Percentiles rank a stretch among this genome's conserved stretches.
These are phyloP conservation scores for Lamprologus tigripictilis DNA, from an alignment of 2,113 vertebrate genomes.

Conservation along the genomic window DNA sequence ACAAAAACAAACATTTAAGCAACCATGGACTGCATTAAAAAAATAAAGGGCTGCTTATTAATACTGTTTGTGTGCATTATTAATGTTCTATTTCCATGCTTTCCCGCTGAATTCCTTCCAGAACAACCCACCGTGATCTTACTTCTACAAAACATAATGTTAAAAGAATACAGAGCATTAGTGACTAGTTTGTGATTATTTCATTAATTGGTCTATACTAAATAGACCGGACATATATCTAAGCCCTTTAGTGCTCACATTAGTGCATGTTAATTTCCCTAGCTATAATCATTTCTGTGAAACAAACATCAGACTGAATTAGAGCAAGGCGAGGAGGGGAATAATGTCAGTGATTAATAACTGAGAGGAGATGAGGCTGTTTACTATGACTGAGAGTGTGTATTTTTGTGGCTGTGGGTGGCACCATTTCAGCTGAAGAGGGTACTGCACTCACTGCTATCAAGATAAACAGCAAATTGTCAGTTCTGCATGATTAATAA, in stretches of 20 bases:
- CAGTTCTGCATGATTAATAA: constrained; percentile 24
- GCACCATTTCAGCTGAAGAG: not conserved
- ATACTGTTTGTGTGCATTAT: not conserved
- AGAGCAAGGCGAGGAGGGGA: not conserved
- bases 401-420: not conserved
- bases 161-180: not conserved
- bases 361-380: not conserved
- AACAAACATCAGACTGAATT: not conserved
- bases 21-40: not conserved
- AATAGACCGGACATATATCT: not conserved
- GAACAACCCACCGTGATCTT: not conserved
- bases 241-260: not conserved
- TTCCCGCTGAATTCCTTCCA: not conserved
- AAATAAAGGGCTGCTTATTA: not conserved
- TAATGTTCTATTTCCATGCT: not conserved
- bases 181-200: not conserved
- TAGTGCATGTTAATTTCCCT: not conserved
- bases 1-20: not conserved
- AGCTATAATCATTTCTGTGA: not conserved
- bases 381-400: not conserved
- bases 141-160: not conserved
- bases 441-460: not conserved
- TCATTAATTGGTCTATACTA: not conserved
- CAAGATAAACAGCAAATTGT: constrained; percentile 31
- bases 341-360: not conserved